phyloP scores from a whole-genome alignment of 2,888 invertebrate species.

The Mesorhabditis belari region DNA sequence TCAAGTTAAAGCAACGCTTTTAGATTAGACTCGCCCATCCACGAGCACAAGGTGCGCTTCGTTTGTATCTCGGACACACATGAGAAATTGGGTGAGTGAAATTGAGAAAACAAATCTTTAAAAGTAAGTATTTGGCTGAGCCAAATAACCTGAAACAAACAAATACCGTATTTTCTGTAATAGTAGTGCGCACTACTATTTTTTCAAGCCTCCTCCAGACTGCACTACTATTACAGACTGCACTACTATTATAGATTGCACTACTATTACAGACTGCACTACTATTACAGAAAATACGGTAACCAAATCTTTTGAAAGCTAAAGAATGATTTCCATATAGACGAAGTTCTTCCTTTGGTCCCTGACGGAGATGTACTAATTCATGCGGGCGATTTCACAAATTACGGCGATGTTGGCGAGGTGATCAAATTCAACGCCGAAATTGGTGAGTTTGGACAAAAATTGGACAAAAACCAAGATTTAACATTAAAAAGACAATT shows the following conservation, averaged over 20 bases:
- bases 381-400: slow-evolving; percentile 51
- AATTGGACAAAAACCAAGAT: neutral
- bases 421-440: slow-evolving; percentile 52
- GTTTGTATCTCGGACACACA: slow-evolving; percentile 51
- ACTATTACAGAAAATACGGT: too few species aligned
- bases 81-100: slow-evolving; percentile 27
- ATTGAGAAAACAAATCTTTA: neutral
- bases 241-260: too few species aligned
- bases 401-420: slow-evolving; percentile 48
- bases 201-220: too few species aligned
- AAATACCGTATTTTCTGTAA: too few species aligned
- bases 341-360: slow-evolving; percentile 20
- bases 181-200: too few species aligned
- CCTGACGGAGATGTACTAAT: slow-evolving; percentile 49
- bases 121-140: neutral
- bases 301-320: slow-evolving; percentile 4
- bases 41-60: slow-evolving; percentile 38
- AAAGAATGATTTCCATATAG: neutral
- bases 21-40: slow-evolving; percentile 43
- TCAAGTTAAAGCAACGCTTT: too few species aligned
- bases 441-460: slow-evolving; percentile 39
- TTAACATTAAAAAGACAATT: slow-evolving; percentile 13
- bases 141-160: neutral
- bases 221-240: too few species aligned
- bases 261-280: too few species aligned